phyloP scores from a whole-genome alignment of 2,797 vertebrate species.

The Poecile montanus region DNA sequence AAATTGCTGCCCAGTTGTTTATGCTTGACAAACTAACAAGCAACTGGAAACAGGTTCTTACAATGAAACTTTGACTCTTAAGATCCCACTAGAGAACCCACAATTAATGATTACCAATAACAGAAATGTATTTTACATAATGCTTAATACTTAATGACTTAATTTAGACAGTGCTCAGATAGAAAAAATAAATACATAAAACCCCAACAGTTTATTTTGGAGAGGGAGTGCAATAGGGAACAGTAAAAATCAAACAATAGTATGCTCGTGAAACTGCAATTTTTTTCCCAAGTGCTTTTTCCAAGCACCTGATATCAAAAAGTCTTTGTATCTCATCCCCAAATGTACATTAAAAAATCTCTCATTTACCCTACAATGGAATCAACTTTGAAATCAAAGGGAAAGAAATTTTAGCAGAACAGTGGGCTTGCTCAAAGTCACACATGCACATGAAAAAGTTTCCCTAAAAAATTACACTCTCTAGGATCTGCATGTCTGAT shows the following conservation, averaged over 20 bases:
- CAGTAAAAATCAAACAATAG: not conserved
- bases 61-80: not conserved
- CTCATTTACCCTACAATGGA: conserved; percentile 33
- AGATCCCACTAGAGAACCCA: not conserved
- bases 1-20: conserved; percentile 38
- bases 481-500: not conserved
- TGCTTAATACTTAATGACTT: not conserved
- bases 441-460: not conserved
- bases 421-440: conserved; percentile 30
- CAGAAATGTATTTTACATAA: conserved; percentile 22
- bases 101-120: conserved; percentile 5
- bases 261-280: not conserved
- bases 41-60: not conserved
- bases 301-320: not conserved
- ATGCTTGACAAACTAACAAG: conserved; percentile 16
- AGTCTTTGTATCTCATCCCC: not conserved
- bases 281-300: not conserved
- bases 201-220: not conserved
- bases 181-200: not conserved
- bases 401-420: conserved; percentile 10
- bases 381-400: conserved; percentile 39
- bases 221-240: not conserved
- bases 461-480: not conserved
- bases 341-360: not conserved
- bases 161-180: not conserved